Conservation (phyloP, 2,888 invertebrate genomes). For the Drosophila kambysellisi region DNA sequence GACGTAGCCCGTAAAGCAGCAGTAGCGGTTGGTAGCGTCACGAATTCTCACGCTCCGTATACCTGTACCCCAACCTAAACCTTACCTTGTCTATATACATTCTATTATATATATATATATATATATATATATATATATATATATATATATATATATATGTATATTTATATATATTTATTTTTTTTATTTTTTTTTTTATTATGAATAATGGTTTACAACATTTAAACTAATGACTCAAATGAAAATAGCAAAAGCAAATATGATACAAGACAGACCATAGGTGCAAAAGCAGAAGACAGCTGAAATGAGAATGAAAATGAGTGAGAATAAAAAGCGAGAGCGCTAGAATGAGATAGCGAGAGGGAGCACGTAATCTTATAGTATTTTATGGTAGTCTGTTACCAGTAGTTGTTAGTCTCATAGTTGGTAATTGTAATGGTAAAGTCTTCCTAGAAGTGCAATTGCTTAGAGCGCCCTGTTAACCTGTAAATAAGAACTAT, state of each 20-base stretch:
- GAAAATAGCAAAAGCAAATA: slow-evolving; percentile 29
- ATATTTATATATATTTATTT: not conserved
- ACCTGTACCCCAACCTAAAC: not conserved
- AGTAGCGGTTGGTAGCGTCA: slow-evolving; percentile 79
- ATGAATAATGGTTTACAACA: not conserved
- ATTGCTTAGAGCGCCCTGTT: not conserved
- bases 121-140: not conserved
- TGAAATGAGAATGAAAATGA: not conserved
- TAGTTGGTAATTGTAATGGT: slow-evolving; percentile 12
- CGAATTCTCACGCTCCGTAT: slow-evolving; percentile 10
- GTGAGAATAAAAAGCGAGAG: not conserved
- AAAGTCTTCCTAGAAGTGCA: slow-evolving; percentile 12
- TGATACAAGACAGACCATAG: slow-evolving; percentile 2
- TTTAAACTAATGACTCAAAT: slow-evolving; percentile 2
- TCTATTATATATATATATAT: not conserved
- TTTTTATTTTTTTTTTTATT: too few species aligned
- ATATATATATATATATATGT: not conserved
- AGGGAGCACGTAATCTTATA: not conserved
- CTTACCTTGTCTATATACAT: not conserved
- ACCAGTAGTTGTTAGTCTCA: slow-evolving; percentile 16
- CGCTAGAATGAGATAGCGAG: not conserved
- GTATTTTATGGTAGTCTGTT: slow-evolving; percentile 19
- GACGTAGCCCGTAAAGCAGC: slow-evolving; percentile 78
- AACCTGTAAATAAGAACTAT: not conserved
- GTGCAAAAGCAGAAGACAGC: slow-evolving; percentile 4